Conservation (phyloP, 2,797 vertebrate species). For the Mastacembelus armatus region DNA sequence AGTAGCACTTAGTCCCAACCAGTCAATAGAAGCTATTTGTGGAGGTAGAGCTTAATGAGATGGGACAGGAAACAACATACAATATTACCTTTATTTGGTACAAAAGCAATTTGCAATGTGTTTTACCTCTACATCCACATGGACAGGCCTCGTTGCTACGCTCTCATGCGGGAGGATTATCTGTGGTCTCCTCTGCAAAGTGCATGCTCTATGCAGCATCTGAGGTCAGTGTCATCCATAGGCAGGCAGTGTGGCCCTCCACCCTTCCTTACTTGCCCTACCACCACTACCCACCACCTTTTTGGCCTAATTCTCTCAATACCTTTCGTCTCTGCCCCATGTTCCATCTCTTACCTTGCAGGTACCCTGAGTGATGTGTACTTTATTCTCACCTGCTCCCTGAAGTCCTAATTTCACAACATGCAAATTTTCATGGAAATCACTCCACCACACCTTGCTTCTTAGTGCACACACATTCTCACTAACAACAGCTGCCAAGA, state of each 20-base stretch:
- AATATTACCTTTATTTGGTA: conserved; percentile 32
- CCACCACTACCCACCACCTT: conserved; percentile 46
- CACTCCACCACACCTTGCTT: conserved; percentile 46
- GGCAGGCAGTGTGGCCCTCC: conserved; percentile 64
- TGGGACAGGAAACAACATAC: neutral
- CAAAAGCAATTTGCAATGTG: conserved; percentile 68
- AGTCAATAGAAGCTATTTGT: neutral
- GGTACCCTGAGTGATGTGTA: conserved; percentile 59
- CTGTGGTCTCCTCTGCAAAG: conserved; percentile 84
- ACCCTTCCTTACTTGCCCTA: conserved; percentile 53
- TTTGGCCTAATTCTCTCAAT: conserved; percentile 52
- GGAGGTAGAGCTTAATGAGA: neutral
- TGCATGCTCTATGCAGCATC: conserved; percentile 84
- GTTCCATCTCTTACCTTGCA: conserved; percentile 55
- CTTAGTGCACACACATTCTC: conserved; percentile 53
- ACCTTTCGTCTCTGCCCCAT: conserved; percentile 31
- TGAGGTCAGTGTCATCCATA: conserved; percentile 83
- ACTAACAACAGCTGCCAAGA: conserved; percentile 44
- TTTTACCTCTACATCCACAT: conserved; percentile 68
- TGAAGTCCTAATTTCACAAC: conserved; percentile 57
- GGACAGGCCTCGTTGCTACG: conserved; percentile 78
- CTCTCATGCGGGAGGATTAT: conserved; percentile 82
- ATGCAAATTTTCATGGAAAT: conserved; percentile 63
- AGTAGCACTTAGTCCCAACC: conserved; percentile 1
- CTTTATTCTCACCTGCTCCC: conserved; percentile 44